A percentile compares a stretch with the other conserved stretches of the same genome.
Evolutionary conservation across 2,888 invertebrate species (phyloP).

Genomic region (Gryllus longicercus): DNA sequence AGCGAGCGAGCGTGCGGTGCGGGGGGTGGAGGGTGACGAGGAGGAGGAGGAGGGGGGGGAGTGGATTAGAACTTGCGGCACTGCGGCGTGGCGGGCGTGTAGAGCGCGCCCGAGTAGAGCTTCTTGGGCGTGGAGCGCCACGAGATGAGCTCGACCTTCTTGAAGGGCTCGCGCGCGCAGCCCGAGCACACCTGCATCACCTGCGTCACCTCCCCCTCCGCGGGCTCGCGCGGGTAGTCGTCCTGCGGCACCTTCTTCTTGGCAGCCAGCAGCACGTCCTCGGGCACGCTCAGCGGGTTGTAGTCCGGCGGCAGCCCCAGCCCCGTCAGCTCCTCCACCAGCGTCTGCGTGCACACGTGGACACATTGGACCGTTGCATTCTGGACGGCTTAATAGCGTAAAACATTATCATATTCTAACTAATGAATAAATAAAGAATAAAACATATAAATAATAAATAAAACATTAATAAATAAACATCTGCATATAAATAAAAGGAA

Average conservation of each 20-base stretch:
- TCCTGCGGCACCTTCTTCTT: conserved; percentile 28
- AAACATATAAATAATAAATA: too few species aligned
- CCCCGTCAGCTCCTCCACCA: background rate
- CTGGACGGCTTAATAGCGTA: too few species aligned
- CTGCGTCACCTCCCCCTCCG: conserved; percentile 76
- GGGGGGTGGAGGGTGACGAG: too few species aligned
- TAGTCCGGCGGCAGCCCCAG: background rate
- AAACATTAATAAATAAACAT: too few species aligned
- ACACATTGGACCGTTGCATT: too few species aligned
- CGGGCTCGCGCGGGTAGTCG: conserved; percentile 65
- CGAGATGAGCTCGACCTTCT: conserved; percentile 70
- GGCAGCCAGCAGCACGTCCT: conserved; percentile 19
- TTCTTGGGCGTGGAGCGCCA: conserved; percentile 74
- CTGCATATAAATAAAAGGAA: too few species aligned
- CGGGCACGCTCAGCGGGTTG: conserved; percentile 26
- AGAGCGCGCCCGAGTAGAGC: conserved; percentile 67
- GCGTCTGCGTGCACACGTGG: background rate
- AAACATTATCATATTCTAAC: too few species aligned
- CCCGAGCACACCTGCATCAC: conserved; percentile 75
- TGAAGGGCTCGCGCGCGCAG: conserved; percentile 74
- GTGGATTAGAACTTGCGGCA: conserved; percentile 59
- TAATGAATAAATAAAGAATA: too few species aligned
- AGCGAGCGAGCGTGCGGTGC: too few species aligned
- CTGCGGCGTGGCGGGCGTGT: conserved; percentile 62
- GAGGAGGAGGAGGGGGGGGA: too few species aligned